phyloP scores from a whole-genome alignment of 2,113 vertebrate genomes.

The Cynopterus brachyotis region DNA sequence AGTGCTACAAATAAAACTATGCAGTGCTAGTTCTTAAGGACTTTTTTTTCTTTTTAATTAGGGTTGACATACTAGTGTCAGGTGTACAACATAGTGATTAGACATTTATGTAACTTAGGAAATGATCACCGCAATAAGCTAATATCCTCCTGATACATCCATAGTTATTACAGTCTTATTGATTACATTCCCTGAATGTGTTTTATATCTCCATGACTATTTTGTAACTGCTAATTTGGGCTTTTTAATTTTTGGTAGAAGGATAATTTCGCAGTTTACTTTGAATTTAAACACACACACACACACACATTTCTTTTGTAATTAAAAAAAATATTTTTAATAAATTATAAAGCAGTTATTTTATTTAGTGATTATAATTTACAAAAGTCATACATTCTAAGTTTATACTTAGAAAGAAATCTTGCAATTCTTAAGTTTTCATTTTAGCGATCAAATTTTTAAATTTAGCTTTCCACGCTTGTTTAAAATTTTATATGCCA shows the following conservation, averaged over 20 bases:
- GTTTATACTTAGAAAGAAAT: background rate
- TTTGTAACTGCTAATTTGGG: background rate
- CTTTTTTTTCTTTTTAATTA: background rate
- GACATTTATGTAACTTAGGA: background rate
- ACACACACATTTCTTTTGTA: background rate
- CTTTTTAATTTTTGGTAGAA: background rate
- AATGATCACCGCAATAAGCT: background rate
- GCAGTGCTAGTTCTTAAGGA: background rate
- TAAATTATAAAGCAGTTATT: background rate
- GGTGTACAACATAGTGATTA: background rate
- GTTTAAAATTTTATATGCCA: background rate
- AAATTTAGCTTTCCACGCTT: conserved; percentile 7
- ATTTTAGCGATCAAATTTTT: conserved; percentile 29
- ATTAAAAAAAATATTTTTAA: background rate
- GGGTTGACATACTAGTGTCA: background rate
- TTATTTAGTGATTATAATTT: conserved; percentile 5
- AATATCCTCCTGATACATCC: no score
- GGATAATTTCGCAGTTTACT: background rate
- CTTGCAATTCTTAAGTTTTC: conserved; percentile 13
- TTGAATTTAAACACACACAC: background rate
- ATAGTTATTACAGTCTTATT: background rate
- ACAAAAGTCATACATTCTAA: background rate
- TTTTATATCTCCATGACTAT: background rate
- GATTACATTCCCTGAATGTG: background rate
- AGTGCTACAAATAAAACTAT: background rate